phyloP scores from a whole-genome alignment of 2,888 invertebrate genomes.

The Diabrotica balteata region DNA sequence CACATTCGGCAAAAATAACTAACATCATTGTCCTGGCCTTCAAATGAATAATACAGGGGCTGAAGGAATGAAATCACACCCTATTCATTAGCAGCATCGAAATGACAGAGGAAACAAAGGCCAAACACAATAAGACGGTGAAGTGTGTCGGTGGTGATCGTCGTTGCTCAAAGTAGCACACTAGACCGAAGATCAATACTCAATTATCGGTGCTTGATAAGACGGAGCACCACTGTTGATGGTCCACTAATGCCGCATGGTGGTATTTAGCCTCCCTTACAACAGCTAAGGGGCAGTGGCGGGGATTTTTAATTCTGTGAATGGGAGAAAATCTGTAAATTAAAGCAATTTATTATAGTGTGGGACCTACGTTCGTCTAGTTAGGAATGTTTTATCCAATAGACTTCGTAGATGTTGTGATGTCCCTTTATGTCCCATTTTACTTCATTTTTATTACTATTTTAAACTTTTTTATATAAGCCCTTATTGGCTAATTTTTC shows the following conservation, averaged over 20 bases:
- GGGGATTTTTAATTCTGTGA: neutral
- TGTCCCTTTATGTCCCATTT: no score
- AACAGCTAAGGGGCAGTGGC: constrained; percentile 30
- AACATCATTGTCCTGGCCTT: constrained; percentile 6
- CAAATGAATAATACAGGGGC: constrained; percentile 28
- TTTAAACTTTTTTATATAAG: no score
- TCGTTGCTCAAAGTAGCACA: constrained; percentile 47
- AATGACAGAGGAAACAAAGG: constrained; percentile 42
- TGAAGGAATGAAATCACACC: constrained; percentile 30
- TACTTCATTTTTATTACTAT: no score
- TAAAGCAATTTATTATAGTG: no score
- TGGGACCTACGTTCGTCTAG: no score
- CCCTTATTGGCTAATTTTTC: no score
- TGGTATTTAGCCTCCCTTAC: constrained; percentile 56
- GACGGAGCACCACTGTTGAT: constrained; percentile 56
- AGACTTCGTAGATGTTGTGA: no score
- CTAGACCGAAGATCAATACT: constrained; percentile 60
- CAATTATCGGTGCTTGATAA: constrained; percentile 61
- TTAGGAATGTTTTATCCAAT: no score
- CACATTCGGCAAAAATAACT: constrained; percentile 7
- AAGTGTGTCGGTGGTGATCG: constrained; percentile 39
- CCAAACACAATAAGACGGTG: constrained; percentile 43
- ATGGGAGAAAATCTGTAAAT: no score
- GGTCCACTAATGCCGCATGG: constrained; percentile 58
- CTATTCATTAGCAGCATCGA: constrained; percentile 37